Percentiles rank a stretch among this genome's conserved stretches.
These are phyloP conservation scores for Bradypodion ventrale DNA, from an alignment of 2,797 vertebrate genomes.

Conservation along the genomic window DNA sequence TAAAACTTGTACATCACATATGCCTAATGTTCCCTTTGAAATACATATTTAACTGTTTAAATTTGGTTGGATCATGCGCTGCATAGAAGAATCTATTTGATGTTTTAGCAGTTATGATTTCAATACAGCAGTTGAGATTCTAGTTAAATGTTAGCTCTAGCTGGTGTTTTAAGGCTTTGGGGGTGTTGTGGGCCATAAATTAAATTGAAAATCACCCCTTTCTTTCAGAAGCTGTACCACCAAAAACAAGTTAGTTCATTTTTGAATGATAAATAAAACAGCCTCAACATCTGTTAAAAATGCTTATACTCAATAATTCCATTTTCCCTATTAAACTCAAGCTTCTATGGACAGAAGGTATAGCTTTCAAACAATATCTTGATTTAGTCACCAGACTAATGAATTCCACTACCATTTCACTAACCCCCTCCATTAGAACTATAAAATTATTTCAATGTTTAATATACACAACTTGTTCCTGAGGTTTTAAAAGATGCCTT, in stretches of 20 bases:
- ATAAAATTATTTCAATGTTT: conserved; percentile 81
- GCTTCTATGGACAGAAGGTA: conserved; percentile 77
- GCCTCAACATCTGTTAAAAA: conserved; percentile 74
- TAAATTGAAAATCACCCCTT: conserved; percentile 62
- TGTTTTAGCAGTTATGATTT: not conserved
- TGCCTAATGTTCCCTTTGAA: conserved; percentile 62
- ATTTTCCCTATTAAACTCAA: conserved; percentile 81
- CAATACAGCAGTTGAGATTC: not conserved
- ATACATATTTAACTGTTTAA: not conserved
- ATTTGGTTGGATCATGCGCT: not conserved
- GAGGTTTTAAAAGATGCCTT: conserved; percentile 67
- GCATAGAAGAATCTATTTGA: not conserved
- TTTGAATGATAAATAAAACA: conserved; percentile 56
- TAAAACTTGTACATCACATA: too few species aligned
- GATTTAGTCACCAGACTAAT: conserved; percentile 79
- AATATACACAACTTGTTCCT: conserved; percentile 79
- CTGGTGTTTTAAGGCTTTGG: conserved; percentile 51
- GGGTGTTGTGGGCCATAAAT: not conserved
- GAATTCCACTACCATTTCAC: conserved; percentile 79
- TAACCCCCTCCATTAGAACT: too few species aligned
- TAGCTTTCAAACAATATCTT: conserved; percentile 74
- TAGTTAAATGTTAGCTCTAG: not conserved
- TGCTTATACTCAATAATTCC: conserved; percentile 77
- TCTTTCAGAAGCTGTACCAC: conserved; percentile 51
- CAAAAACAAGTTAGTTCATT: conserved; percentile 33